These are phyloP conservation scores for Hydriomena furcata DNA, from an alignment of 2,888 invertebrate genomes.

Conservation along the genomic window DNA sequence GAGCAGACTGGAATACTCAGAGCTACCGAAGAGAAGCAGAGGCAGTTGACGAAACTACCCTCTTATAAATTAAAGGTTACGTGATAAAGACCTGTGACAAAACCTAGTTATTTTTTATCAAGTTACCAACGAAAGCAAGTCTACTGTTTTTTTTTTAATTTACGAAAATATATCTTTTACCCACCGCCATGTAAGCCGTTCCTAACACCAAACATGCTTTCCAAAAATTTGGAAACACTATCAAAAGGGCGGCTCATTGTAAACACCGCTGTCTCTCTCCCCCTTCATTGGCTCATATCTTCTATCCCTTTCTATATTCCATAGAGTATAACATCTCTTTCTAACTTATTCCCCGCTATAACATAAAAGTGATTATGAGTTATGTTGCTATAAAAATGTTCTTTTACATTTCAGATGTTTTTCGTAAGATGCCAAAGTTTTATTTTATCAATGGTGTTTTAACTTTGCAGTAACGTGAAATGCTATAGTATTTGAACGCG, in stretches of 20 bases:
- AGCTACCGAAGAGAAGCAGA: no score
- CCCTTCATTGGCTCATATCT: constrained; percentile 32
- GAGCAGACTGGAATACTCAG: no score
- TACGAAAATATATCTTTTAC: no score
- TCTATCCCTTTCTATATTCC: constrained; percentile 37
- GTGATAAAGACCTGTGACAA: no score
- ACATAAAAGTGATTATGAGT: constrained; percentile 60
- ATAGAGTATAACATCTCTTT: constrained; percentile 41
- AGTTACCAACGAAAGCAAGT: no score
- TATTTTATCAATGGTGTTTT: no score
- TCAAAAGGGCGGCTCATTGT: constrained; percentile 74
- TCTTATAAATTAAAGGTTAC: no score
- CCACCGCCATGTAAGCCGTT: constrained; percentile 58
- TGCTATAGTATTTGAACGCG: no score
- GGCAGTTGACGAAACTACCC: no score
- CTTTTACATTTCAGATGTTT: constrained; percentile 29
- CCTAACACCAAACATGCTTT: constrained; percentile 68
- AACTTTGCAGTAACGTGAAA: no score
- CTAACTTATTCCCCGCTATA: constrained; percentile 37
- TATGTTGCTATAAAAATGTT: constrained; percentile 47
- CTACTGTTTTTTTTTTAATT: no score
- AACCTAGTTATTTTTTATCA: no score
- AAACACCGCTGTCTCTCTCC: constrained; percentile 61
- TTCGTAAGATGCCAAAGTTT: constrained; percentile 4
- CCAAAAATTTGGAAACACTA: constrained; percentile 83